phyloP scores from a whole-genome alignment of 2,113 vertebrate species.

The Phocoena phocoena region DNA sequence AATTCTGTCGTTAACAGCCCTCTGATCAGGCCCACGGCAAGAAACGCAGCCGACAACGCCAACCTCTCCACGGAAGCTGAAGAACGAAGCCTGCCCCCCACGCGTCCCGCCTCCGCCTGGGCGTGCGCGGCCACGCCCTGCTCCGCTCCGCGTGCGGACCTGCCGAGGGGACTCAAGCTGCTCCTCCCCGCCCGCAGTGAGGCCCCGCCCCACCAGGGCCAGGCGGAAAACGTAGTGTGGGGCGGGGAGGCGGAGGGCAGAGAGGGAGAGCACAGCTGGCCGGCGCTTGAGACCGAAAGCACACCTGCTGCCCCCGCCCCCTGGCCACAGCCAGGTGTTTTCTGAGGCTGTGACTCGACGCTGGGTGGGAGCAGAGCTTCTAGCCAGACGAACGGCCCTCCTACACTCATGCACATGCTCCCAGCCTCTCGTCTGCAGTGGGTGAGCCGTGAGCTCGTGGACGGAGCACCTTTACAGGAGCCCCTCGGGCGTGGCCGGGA shows the following conservation, averaged over 20 bases:
- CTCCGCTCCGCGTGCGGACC: neutral
- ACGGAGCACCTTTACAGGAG: neutral
- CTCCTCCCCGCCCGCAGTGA: neutral
- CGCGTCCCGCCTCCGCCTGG: too few relatives aligned
- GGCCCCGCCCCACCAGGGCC: neutral
- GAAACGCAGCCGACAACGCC: fast-evolving
- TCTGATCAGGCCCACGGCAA: neutral
- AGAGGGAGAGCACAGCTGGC: neutral
- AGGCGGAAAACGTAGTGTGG: fast-evolving
- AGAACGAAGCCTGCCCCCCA: too few relatives aligned
- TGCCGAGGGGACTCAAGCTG: neutral
- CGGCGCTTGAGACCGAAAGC: neutral
- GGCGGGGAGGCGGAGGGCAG: too few relatives aligned
- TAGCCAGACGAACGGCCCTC: too few relatives aligned
- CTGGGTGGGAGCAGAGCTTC: neutral
- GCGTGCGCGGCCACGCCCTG: too few relatives aligned
- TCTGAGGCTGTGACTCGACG: neutral
- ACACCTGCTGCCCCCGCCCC: neutral
- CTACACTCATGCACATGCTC: too few relatives aligned
- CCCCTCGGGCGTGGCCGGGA: neutral
- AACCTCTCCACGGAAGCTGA: fast-evolving
- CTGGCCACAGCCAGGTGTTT: neutral
- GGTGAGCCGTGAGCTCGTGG: neutral
- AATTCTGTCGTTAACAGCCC: neutral
- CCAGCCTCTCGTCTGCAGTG: neutral